Evolutionary conservation across 2,113 vertebrate species (phyloP), one percentile per base, ranked within the genome.

Genomic region (Phylloscopus trochiloides): DNA sequence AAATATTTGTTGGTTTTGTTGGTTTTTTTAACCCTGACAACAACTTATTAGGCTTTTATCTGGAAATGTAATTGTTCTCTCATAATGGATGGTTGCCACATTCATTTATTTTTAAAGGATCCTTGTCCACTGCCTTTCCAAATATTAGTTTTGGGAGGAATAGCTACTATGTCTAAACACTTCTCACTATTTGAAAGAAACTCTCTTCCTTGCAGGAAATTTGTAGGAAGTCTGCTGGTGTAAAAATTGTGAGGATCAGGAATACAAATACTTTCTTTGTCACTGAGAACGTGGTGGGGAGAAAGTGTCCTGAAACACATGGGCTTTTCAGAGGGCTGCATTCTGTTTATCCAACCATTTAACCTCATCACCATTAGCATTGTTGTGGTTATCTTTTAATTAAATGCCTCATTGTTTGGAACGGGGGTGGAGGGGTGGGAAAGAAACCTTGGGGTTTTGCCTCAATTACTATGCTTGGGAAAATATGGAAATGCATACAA

Each of bases 281-380:
- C 91, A 80, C 67, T 10, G 84, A 47, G 59, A 94, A 66, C 58
- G 52, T 75, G 77, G 48, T 62, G 57, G 55, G 66, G 81, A 91
- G 62, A 86, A 84, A 96, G 80, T 21, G 31, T 81, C 90, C 72
- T 0, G 42, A 94, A 95, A 94, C 74, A 85, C 89, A 65, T n/a
- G 71, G 75, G 31, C 94, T 97, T 96, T 97, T 97, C 88, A 94
- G 61, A 65, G 59, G 58, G 42, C 76, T 92, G 54, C 65, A 81
- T 95, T 95, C 88, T 95, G 68, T 97, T 97, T 97, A 94, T 96
- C 92, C 91, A 96, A 50, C 84, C 83, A 14, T 91, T 97, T 95
- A 96, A 80, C 80, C 77, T 96, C 91, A 95, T 94, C 73, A 65
- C 86, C 73, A 66, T 91, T 96, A 73, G 52, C 66, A 87, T 96